A percentile compares a stretch with the other conserved stretches of the same genome.
Conservation (phyloP, 2,888 invertebrate genomes). For the Diaphora mendica region DNA sequence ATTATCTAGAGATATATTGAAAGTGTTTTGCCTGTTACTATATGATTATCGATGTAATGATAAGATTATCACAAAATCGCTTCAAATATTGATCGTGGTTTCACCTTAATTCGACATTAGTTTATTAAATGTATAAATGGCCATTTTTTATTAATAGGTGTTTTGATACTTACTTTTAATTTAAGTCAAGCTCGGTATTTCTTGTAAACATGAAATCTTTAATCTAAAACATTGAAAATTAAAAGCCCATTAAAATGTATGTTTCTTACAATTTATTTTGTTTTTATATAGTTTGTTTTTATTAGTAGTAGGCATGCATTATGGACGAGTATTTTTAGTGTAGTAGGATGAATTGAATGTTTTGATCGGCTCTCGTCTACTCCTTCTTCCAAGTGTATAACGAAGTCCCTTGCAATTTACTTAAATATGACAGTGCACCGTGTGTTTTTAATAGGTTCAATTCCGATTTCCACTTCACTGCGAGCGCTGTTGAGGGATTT, state of each 20-base stretch:
- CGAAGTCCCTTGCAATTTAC: too few species aligned
- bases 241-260: neutral
- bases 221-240: neutral
- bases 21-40: neutral
- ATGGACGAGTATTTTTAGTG: too few species aligned
- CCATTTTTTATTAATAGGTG: neutral
- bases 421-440: too few species aligned
- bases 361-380: too few species aligned
- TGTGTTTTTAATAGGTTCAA: too few species aligned
- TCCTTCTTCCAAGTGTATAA: too few species aligned
- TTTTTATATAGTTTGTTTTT: too few species aligned
- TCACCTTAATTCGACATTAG: neutral
- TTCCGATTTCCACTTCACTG: too few species aligned
- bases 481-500: too few species aligned
- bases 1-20: neutral
- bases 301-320: too few species aligned
- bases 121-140: neutral
- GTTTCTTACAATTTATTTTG: neutral
- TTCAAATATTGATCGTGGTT: neutral
- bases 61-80: neutral
- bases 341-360: too few species aligned
- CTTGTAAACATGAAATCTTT: neutral
- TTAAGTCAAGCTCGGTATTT: neutral
- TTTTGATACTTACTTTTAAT: neutral
- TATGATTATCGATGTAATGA: neutral